These are phyloP conservation scores for Ceyx cyanopectus DNA, from an alignment of 2,113 vertebrate species.

Conservation along the genomic window DNA sequence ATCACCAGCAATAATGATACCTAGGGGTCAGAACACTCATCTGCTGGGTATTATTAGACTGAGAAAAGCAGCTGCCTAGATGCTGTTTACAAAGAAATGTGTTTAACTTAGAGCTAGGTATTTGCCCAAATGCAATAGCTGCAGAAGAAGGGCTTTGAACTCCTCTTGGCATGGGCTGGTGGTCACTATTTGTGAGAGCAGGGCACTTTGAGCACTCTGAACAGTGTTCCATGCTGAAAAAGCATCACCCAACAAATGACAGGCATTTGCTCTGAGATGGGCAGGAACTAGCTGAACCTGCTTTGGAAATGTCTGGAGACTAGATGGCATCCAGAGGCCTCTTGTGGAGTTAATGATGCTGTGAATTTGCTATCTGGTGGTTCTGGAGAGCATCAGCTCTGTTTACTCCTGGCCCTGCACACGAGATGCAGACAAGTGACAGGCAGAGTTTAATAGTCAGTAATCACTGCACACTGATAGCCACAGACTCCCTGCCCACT, in stretches of 20 bases:
- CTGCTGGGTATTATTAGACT: neutral
- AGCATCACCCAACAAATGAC: neutral
- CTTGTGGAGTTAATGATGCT: neutral
- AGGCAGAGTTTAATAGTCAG: neutral
- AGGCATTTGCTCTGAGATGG: neutral
- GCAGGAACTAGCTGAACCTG: neutral
- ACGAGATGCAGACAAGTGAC: neutral
- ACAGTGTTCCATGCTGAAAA: neutral
- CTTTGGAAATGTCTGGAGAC: neutral
- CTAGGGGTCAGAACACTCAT: neutral
- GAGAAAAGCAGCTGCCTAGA: neutral
- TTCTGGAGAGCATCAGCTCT: neutral
- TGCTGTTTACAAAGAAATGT: neutral
- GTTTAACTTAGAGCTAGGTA: neutral
- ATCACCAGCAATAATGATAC: neutral
- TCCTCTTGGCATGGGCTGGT: neutral
- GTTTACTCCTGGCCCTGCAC: neutral
- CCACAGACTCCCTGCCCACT: neutral
- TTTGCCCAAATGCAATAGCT: neutral
- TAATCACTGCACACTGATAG: neutral
- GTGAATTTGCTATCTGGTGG: neutral
- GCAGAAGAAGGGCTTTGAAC: neutral
- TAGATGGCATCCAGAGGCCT: neutral
- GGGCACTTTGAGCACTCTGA: neutral
- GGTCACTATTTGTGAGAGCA: neutral